Base-by-base conservation (phyloP, 2,797 vertebrate genomes). In the Tarsius wallacei region DNA sequence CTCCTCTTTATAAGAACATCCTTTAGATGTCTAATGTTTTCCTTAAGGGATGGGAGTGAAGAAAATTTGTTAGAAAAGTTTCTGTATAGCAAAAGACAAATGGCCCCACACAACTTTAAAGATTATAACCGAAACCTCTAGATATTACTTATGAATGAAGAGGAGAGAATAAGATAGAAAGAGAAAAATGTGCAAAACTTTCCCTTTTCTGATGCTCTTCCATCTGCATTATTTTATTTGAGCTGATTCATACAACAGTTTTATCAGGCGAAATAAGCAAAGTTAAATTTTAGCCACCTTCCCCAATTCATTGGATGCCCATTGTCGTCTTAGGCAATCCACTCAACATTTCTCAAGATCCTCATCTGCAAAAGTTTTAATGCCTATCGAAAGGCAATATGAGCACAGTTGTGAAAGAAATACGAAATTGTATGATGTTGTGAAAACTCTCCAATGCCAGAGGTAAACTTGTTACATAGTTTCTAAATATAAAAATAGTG, bases 371-470 rank as follows among this genome's bases (percentile, higher is more conserved):
- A 24, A 87, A 76, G 3, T 57, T 81, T 64, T 24, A 61, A 66
- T 88, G 49, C 14, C 22, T 51, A 10, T 73, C 26, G 71, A 57
- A 14, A 91, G 49, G n/a, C 15, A 70, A 78, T 28, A 31, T 42
- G 33, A 96, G 21, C 16, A 13, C 0, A 83, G 13, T 2, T 61
- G 8, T 80, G 49, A 68, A 85, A 92, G 26, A 61, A 61, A 33
- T 47, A 13, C 64, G 3, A 89, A 90, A 49, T 42, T 49, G 1
- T n/a, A 19, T 61, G 5, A 33, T 28, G 57, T 61, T 71, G 13
- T 90, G 49, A 87, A 94, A 90, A 61, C 51, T 88, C n/a, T 70
- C 49, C 49, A n/a, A 51, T 28, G 15, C 24, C 19, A 90, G 12
- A 78, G 3, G 21, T 33, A 81, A 87, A 68, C 6, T 63, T 53